Base-by-base conservation (phyloP, 2,888 invertebrate genomes). In the Heliconius charithonia region DNA sequence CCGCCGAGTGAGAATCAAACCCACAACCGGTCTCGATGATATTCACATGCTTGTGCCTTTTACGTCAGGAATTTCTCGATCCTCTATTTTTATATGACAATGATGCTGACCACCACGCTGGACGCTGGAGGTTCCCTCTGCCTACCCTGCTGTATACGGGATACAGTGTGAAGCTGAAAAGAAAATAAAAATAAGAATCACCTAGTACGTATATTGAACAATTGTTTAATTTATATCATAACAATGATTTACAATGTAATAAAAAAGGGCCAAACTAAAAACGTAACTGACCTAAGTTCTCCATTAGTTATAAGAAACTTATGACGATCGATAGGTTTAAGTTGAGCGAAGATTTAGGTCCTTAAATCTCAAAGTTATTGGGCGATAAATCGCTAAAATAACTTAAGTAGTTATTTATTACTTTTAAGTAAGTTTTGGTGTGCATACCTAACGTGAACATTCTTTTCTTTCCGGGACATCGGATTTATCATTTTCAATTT, bases 381-480 rank as follows among this genome's bases (percentile, higher is more conserved):
- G 19, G 56, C 72, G 71, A 77, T 76, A 76, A 71, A 76, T 76
- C 70, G 70, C 32, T 71, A 63, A 70, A 71, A 27, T 27, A 71
- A 70, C n/a, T n/a, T n/a, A n/a, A n/a, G n/a, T n/a, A n/a, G n/a
- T n/a, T 59, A 45, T 45, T 70, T 62, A 70, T n/a, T 29, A 70
- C 32, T 70, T 76, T 73, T 45, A 41, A 74, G 73, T 73, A 37
- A 79, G 74, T 74, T 77, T 27, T 16, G 76, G 51, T 25, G 69
- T n/a, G 45, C 41, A 45, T 76, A 70, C 9, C 65, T 74, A 37
- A 70, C 51, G 6, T 45, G 6, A 45, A 16, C 45, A 51, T 51
- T 51, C 51, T 19, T 7, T 22, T 2, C 7, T 16, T 22, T 0
- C 19, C 51, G 51, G 22, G 19, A 51, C 22, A 22, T 51, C 7